Evolutionary conservation across 2,797 vertebrate species (phyloP).

Genomic region (Allenopithecus nigroviridis): DNA sequence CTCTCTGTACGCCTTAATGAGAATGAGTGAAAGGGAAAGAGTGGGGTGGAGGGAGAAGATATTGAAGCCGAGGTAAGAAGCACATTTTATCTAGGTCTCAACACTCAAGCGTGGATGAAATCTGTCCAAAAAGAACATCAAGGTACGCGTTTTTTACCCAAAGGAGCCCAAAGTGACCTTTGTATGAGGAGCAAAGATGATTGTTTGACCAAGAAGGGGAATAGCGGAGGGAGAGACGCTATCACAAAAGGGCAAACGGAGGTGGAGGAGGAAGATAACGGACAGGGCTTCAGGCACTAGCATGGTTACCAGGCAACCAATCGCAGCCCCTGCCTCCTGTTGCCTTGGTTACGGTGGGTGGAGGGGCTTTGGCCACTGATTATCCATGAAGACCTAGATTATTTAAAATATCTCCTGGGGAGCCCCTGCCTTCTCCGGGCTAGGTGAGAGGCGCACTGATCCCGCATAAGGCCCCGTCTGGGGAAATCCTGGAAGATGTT

Average conservation of each 20-base stretch:
- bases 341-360: slow-evolving; percentile 60
- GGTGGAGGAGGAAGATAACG: background rate
- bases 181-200: background rate
- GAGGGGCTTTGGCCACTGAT: slow-evolving; percentile 39
- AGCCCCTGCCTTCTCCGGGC: background rate
- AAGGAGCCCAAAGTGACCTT: background rate
- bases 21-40: background rate
- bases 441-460: background rate
- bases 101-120: background rate
- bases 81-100: background rate
- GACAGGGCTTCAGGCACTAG: background rate
- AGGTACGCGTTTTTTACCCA: background rate
- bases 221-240: background rate
- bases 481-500: background rate
- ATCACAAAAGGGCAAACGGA: slow-evolving; percentile 63
- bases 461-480: background rate
- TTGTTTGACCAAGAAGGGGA: background rate
- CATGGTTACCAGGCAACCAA: slow-evolving; percentile 72
- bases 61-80: background rate
- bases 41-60: background rate
- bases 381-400: slow-evolving; percentile 32
- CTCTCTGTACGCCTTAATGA: background rate
- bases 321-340: slow-evolving; percentile 50
- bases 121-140: background rate
- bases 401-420: slow-evolving; percentile 37